Base-by-base conservation (phyloP, 2,888 invertebrate genomes). In the Chymomyza amoena region DNA sequence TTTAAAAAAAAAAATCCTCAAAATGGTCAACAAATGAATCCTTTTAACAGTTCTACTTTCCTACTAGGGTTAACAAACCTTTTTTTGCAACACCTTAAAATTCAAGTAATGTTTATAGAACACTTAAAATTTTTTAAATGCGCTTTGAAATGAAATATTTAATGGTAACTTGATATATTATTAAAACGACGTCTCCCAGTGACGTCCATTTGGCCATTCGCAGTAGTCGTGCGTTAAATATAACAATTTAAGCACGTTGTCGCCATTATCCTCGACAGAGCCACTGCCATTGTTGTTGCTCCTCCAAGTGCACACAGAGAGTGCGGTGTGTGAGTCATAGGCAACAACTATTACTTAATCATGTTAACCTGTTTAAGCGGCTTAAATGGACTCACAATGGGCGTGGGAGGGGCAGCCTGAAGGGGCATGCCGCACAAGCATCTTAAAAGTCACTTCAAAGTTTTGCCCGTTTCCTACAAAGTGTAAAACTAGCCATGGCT, bases 341-440 rank as follows among this genome's bases (percentile, higher is more conserved):
- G 69, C 77, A 80, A 76, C 73, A 83, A 81, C 85, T 85, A 84
- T 82, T 85, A 85, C 82, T 85, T 83, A 85, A 83, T 83, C 82
- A 83, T 83, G 81, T 77, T 79, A 83, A 83, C 85, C 82, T 85
- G 85, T 78, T 85, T 83, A 81, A 79, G 84, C 81, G 81, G 81
- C 84, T 83, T 81, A 83, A 83, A 81, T 25, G 54, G 54, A 15
- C 25, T 3, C 57, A 15, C 39, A 13, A 32, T 32, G 32, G 20
- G 25, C 1, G 16, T 1, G 57, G 20, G 28, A 10, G 1, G 9
- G 32, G 32, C 32, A 6, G 20, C 15, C 57, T 15, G 25, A 25
- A 25, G 15, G 57, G 57, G 15, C 20, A 25, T 57, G 57, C 20
- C 66, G 25, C 16, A 59, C 69, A 67, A 80, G 77, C 74, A 64